Base-by-base conservation (phyloP, 1,140 invertebrate species). In the Stratiolaelaps scimitus region DNA sequence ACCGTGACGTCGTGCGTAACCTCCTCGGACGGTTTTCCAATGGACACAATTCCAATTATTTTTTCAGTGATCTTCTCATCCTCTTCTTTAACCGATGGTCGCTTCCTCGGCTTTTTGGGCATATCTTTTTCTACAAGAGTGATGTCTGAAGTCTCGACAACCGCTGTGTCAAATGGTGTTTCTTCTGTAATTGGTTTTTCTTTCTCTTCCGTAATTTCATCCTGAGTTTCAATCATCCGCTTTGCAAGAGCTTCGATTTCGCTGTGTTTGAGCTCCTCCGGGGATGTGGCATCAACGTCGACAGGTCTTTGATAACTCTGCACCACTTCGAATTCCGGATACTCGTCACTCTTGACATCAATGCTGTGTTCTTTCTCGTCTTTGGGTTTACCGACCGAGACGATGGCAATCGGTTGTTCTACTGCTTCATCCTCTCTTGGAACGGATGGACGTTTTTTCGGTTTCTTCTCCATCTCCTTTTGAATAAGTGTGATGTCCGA, bases 231-330 rank as follows among this genome's bases (percentile, higher is more conserved):
- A 40, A 40, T 40, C 34, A 40, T 10, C 34, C 34, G 34, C 10
- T 40, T 40, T 34, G 53, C 26, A 17, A 10, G 13, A n/a, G 53
- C 53, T 60, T 20, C 23, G 23, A 60, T 60, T 34, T 60, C 53
- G n/a, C 26, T 15, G 20, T 26, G 53, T 10, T 26, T 60, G 15
- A 60, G 20, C 10, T 60, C 53, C 15, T 60, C 53, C 1, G 2
- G 17, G 34, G 53, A 5, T 34, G 23, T 60, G 15, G 23, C n/a
- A 10, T 60, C 53, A 26, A 60, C 23, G 2, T 26, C 1, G 13
- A 60, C 23, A 26, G 53, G 53, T 15, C 53, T 26, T 60, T 60
- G 26, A 34, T 60, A 17, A 19, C 34, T 34, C 53, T 60, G 53
- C 23, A 29, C 26, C 15, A 60, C 23, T 4, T 60, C 53, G 53